Evolutionary conservation across 2,113 vertebrate species (phyloP).

Genomic region (Archocentrus centrarchus): DNA sequence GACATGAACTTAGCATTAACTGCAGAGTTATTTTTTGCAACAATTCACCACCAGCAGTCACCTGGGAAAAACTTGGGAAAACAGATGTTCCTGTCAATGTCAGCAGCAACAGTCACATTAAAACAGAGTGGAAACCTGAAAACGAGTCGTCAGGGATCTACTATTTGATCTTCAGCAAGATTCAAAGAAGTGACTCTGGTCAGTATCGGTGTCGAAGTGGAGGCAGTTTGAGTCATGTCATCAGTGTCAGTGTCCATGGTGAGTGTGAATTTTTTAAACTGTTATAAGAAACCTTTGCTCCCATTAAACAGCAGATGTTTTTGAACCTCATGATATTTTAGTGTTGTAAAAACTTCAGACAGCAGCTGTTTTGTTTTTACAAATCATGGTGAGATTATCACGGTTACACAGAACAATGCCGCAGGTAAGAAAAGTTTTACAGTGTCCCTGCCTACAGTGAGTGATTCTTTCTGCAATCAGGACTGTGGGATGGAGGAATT

Average conservation of each 20-base stretch:
- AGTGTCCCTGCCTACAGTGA: slow-evolving; percentile 52
- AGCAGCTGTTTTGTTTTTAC: too few relatives aligned
- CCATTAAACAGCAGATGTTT: too few relatives aligned
- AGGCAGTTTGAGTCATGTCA: background rate
- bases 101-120: slow-evolving; percentile 1
- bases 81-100: fast-evolving
- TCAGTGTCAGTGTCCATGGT: slow-evolving; percentile 62
- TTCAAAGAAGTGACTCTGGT: slow-evolving; percentile 44
- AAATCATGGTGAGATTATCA: too few relatives aligned
- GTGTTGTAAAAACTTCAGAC: too few relatives aligned
- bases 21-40: slow-evolving; percentile 47
- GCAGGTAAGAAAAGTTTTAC: too few relatives aligned
- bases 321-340: too few relatives aligned
- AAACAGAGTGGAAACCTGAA: background rate
- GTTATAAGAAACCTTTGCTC: too few relatives aligned
- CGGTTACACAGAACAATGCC: too few relatives aligned
- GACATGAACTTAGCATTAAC: slow-evolving; percentile 38
- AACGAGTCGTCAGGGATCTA: fast-evolving
- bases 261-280: background rate
- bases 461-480: background rate
- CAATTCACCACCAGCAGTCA: background rate
- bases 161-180: slow-evolving; percentile 36
- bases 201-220: slow-evolving; percentile 50
- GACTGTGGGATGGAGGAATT: background rate
- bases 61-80: slow-evolving; percentile 56